phyloP scores from a whole-genome alignment of 2,888 invertebrate genomes.

The Scelioninae gen. 1 region DNA sequence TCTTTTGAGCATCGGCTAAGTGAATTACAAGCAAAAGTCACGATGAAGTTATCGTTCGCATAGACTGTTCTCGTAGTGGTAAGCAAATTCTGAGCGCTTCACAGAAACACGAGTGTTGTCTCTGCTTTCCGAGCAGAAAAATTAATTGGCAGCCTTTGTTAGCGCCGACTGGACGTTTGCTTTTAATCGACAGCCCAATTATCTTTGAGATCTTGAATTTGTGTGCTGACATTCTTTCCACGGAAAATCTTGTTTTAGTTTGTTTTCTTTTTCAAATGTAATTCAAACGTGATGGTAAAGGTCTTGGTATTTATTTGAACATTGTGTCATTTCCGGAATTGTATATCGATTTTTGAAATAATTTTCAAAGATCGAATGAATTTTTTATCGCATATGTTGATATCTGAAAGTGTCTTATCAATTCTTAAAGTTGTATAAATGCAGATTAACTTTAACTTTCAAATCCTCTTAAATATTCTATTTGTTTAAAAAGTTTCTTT shows the following conservation, averaged over 20 bases:
- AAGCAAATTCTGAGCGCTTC: slow-evolving; percentile 70
- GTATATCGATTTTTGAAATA: slow-evolving; percentile 32
- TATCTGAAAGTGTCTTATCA: too few relatives aligned
- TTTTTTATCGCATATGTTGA: too few relatives aligned
- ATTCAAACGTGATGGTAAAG: slow-evolving; percentile 52
- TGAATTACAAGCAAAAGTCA: slow-evolving; percentile 70
- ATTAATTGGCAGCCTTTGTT: slow-evolving; percentile 71
- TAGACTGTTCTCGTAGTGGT: slow-evolving; percentile 51
- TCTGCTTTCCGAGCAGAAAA: slow-evolving; percentile 68
- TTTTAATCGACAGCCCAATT: slow-evolving; percentile 70
- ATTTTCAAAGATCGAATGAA: slow-evolving; percentile 49
- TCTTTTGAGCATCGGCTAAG: slow-evolving; percentile 67
- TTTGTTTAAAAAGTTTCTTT: too few relatives aligned
- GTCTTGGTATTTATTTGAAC: slow-evolving; percentile 49
- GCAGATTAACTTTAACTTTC: too few relatives aligned
- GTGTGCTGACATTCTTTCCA: slow-evolving; percentile 43
- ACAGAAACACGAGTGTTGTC: slow-evolving; percentile 68
- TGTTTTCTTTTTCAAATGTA: slow-evolving; percentile 28
- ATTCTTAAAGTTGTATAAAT: too few relatives aligned
- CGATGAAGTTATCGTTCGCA: slow-evolving; percentile 59
- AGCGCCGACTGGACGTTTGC: slow-evolving; percentile 66
- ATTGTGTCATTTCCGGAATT: slow-evolving; percentile 30
- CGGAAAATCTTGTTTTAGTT: slow-evolving; percentile 4
- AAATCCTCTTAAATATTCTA: too few relatives aligned
- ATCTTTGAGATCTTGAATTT: slow-evolving; percentile 61